A percentile compares a stretch with the other conserved stretches of the same genome.
phyloP scores from a whole-genome alignment of 1,140 invertebrate genomes.

The Ooceraea biroi region DNA sequence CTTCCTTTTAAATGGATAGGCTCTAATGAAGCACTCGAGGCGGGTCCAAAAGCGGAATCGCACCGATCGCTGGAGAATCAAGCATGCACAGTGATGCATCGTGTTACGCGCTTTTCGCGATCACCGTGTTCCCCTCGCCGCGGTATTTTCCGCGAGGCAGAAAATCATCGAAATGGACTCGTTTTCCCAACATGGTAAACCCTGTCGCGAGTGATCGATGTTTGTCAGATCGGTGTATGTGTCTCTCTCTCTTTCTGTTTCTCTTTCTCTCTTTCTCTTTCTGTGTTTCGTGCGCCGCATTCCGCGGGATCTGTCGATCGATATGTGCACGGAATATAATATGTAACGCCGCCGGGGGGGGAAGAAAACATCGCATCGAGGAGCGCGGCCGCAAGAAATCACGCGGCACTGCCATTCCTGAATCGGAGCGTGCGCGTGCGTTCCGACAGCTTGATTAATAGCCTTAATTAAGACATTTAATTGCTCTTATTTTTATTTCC shows the following conservation, averaged over 20 bases:
- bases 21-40: slow-evolving; percentile 45
- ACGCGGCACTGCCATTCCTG: slow-evolving; percentile 82
- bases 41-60: slow-evolving; percentile 37
- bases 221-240: slow-evolving; percentile 40
- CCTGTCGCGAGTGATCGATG: slow-evolving; percentile 53
- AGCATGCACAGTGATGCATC: background rate
- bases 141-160: slow-evolving; percentile 37
- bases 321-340: slow-evolving; percentile 74
- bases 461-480: slow-evolving; percentile 86
- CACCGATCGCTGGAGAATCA: slow-evolving; percentile 31
- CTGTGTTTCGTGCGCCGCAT: slow-evolving; percentile 61
- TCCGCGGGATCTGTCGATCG: slow-evolving; percentile 69
- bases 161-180: slow-evolving; percentile 50
- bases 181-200: slow-evolving; percentile 52
- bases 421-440: slow-evolving; percentile 78
- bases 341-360: slow-evolving; percentile 62
- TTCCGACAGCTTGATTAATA: slow-evolving; percentile 85
- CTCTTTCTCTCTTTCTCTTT: no score
- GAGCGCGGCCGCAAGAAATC: slow-evolving; percentile 77
- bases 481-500: slow-evolving; percentile 85
- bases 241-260: slow-evolving; percentile 1
- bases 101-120: slow-evolving; percentile 32
- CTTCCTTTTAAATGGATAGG: slow-evolving; percentile 16
- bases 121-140: slow-evolving; percentile 16
- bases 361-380: background rate